phyloP scores from a whole-genome alignment of 2,797 vertebrate genomes.

The Rhadinocentrus ornatus region DNA sequence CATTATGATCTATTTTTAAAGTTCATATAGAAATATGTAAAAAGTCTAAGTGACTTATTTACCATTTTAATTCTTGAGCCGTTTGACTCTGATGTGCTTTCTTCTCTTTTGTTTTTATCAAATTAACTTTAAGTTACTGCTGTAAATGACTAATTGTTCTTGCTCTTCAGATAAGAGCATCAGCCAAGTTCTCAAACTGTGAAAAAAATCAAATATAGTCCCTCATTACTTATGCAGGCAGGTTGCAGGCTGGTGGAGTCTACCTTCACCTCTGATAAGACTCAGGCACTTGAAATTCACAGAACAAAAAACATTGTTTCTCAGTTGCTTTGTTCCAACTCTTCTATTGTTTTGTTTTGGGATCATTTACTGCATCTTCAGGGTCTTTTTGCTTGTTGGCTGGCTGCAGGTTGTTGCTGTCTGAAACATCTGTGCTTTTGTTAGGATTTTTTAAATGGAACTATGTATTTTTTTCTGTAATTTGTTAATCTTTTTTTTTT shows the following conservation, averaged over 20 bases:
- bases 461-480: neutral
- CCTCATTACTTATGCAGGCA: conserved; percentile 49
- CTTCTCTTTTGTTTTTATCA: neutral
- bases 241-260: conserved; percentile 30
- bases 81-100: neutral
- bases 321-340: conserved; percentile 3
- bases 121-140: neutral
- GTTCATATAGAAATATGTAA: too few relatives aligned
- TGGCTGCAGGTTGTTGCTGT: neutral
- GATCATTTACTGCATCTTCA: neutral
- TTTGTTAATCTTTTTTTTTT: too few relatives aligned
- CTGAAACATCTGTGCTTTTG: neutral
- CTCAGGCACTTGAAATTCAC: conserved; percentile 42
- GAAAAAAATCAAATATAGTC: conserved; percentile 43
- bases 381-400: neutral
- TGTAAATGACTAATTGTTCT: neutral
- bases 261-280: conserved; percentile 52
- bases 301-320: conserved; percentile 13
- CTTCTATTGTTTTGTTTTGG: neutral
- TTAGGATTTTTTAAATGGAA: neutral
- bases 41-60: too few relatives aligned
- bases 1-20: too few relatives aligned
- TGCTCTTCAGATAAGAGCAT: conserved; percentile 5
- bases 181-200: conserved; percentile 36
- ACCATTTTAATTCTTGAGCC: neutral